Evolutionary conservation across 2,113 vertebrate species (phyloP), one percentile per base, ranked within the genome.

Genomic region (Platysteira castanea): DNA sequence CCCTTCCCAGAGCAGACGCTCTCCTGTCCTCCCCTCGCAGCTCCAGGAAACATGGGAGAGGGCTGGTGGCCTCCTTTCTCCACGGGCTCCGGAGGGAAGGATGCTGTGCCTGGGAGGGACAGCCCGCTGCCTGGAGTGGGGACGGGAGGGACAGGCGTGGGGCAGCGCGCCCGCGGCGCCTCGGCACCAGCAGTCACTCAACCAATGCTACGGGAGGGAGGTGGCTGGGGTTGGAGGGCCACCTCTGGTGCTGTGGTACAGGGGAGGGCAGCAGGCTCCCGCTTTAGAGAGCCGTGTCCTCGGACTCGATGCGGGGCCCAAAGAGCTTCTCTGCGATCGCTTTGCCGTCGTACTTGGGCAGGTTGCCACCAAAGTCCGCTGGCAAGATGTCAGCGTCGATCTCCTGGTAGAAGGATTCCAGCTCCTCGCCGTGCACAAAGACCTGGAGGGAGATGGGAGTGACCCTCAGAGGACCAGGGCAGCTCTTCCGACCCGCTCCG

Each of bases 341-440:
- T 95, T 97, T 99, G 95, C 98, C 99, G 0, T 99, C 98, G 0
- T 99, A 98, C 52, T 98, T 98, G 13, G 98, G 97, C 47, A 98
- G 97, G 23, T 98, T 99, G 31, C 99, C 99, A 35, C 98, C 98
- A 20, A 99, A 99, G 87, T 99, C 99, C 47, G 97, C 94, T 1
- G 99, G 99, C 86, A 99, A 96, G 93, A 98, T 99, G 82, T 99
- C 98, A 2, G 98, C 96, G 0, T 99, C 98, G 0, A 99, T 99
- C 81, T 99, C 99, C 96, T 98, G 98, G 79, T 99, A 98, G 97
- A 99, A 99, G 95, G 65, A 87, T 7, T 98, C 98, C 79, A 99
- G 98, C 94, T 99, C 99, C 9, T 99, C 99, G 1, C 99, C 99
- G 0, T 99, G 99, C 88, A 99, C 98, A 71, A 98, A 99, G 57